phyloP scores from a whole-genome alignment of 2,797 vertebrate genomes.

The Gymnopithys bicolor region DNA sequence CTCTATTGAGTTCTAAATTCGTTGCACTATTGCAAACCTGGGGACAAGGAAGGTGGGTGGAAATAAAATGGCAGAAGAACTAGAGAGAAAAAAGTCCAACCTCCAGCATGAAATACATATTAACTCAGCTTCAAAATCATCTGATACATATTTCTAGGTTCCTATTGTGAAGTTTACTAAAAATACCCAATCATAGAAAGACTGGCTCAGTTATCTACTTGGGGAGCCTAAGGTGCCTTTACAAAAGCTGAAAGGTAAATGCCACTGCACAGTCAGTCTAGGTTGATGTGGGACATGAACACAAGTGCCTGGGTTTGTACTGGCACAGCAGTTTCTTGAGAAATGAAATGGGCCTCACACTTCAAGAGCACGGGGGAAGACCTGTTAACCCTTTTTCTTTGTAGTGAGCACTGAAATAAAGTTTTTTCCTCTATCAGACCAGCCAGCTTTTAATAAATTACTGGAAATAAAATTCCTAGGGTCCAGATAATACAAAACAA shows the following conservation, averaged over 20 bases:
- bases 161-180: not conserved
- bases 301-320: fast-evolving
- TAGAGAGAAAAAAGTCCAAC: not conserved
- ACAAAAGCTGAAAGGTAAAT: not conserved
- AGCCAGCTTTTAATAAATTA: not conserved
- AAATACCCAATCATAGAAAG: not conserved
- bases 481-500: not conserved
- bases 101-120: fast-evolving
- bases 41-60: fast-evolving
- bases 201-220: not conserved
- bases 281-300: not conserved
- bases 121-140: not conserved
- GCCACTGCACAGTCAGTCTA: fast-evolving
- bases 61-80: not conserved
- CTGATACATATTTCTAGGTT: not conserved
- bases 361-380: not conserved
- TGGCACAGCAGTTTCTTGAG: not conserved
- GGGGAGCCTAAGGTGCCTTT: not conserved
- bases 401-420: not conserved
- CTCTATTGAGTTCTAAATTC: not conserved
- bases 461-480: not conserved
- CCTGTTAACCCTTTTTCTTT: not conserved
- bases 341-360: not conserved
- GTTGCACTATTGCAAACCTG: not conserved
- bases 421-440: not conserved